Base-by-base conservation (phyloP, 2,888 invertebrate species). In the Hydraecia micacea region DNA sequence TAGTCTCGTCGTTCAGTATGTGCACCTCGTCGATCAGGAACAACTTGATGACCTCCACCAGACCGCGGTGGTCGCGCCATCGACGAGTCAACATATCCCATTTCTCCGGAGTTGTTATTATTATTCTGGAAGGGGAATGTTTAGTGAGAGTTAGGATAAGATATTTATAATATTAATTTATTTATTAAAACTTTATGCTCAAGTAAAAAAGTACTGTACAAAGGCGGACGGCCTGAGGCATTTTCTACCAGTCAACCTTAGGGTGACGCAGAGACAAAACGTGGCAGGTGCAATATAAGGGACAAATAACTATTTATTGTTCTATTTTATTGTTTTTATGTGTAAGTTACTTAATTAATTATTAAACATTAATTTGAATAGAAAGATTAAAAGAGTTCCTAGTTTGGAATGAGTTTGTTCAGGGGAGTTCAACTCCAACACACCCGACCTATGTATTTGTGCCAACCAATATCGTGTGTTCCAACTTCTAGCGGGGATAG, bases 81-180 rank as follows among this genome's bases (percentile, higher is more conserved):
- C 97, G 97, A 77, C 98, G 97, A 0, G 98, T 98, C 87, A 98
- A 91, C 87, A 98, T 98, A 93, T 98, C 98, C 98, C 98, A 98
- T 94, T 98, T 98, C 93, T 98, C 98, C 0, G 98, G 98, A 0
- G 98, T 98, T 6, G 98, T 98, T 89, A 98, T 97, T 88, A 98
- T 97, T 70, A 98, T 94, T 62, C 85, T 85, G 15, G 1, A 21
- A 18, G 18, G 28, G 2, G 4, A 15, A 9, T 28, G 13, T 49
- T 78, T 60, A 15, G 25, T 18, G 18, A 66, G 15, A 6, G 9
- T 60, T 60, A 8, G 6, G 18, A 1, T 18, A 52, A 7, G 52
- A 52, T 21, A 55, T 52, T 39, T 18, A n/a, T n/a, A n/a, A n/a
- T n/a, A n/a, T n/a, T n/a, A n/a, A n/a, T n/a, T 60, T 62, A 32